Conservation (phyloP, 2,113 vertebrate species). For the Bolborhynchus lineola region DNA sequence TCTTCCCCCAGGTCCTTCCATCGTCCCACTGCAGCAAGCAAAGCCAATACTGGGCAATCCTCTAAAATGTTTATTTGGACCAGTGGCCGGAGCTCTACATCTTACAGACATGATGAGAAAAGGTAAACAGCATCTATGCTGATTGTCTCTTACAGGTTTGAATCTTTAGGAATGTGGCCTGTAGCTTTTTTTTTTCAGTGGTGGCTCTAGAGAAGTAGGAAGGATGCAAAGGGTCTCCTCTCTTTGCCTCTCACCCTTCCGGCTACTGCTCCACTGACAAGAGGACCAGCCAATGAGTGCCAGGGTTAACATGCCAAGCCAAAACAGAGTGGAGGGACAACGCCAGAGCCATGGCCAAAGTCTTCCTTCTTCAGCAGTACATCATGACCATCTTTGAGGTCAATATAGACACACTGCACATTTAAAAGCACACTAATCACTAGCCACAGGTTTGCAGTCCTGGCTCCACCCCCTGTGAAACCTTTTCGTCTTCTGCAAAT, state of each 20-base stretch:
- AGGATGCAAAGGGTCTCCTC: neutral
- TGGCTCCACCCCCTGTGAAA: neutral
- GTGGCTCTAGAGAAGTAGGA: neutral
- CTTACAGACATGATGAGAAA: constrained; percentile 82
- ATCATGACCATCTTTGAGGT: accelerated
- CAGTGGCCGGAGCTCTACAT: constrained; percentile 80
- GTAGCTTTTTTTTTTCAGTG: neutral
- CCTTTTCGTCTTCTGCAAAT: neutral
- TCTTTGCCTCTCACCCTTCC: neutral
- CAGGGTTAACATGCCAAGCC: accelerated
- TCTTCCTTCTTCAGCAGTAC: neutral
- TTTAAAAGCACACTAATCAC: neutral
- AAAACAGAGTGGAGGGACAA: neutral
- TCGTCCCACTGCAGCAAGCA: constrained; percentile 72
- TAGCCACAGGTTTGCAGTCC: neutral
- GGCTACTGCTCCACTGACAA: neutral
- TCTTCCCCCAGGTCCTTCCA: constrained; percentile 80
- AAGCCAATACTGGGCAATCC: constrained; percentile 69
- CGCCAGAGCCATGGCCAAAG: neutral
- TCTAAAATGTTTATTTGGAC: constrained; percentile 94
- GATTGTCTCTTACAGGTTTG: neutral
- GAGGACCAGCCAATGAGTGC: neutral
- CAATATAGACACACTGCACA: neutral
- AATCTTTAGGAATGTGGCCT: neutral
- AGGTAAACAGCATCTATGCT: constrained; percentile 74